Conservation (phyloP, 2,113 vertebrate species). For the Todiramphus chloris region DNA sequence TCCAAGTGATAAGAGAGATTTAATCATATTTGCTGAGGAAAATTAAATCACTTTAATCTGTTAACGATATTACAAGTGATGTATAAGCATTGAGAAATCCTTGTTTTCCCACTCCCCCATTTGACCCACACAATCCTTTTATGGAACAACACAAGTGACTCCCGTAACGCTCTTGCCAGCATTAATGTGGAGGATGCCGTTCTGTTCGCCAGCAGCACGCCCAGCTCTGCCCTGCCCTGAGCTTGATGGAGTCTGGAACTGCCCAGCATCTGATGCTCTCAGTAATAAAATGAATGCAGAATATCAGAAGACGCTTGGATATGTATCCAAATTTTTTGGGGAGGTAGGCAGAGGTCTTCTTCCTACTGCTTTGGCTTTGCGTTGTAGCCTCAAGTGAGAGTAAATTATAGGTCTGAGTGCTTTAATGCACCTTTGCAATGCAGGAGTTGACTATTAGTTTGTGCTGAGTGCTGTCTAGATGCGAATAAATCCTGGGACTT, state of each 20-base stretch:
- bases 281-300: background rate
- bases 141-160: background rate
- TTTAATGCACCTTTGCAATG: background rate
- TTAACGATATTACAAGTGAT: slow-evolving; percentile 11
- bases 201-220: background rate
- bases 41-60: background rate
- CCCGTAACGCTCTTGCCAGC: background rate
- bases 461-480: background rate
- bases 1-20: background rate
- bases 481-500: background rate
- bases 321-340: background rate
- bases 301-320: background rate
- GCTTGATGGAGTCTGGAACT: background rate
- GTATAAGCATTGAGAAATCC: background rate
- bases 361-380: background rate
- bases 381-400: background rate
- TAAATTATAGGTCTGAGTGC: background rate
- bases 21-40: background rate
- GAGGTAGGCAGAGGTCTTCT: background rate
- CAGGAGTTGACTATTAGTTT: background rate
- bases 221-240: background rate
- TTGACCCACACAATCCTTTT: slow-evolving; percentile 36
- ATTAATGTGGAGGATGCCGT: background rate
- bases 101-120: background rate
- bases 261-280: background rate